These are phyloP conservation scores for Morphnarchus princeps DNA, from an alignment of 2,113 vertebrate species.

Conservation along the genomic window DNA sequence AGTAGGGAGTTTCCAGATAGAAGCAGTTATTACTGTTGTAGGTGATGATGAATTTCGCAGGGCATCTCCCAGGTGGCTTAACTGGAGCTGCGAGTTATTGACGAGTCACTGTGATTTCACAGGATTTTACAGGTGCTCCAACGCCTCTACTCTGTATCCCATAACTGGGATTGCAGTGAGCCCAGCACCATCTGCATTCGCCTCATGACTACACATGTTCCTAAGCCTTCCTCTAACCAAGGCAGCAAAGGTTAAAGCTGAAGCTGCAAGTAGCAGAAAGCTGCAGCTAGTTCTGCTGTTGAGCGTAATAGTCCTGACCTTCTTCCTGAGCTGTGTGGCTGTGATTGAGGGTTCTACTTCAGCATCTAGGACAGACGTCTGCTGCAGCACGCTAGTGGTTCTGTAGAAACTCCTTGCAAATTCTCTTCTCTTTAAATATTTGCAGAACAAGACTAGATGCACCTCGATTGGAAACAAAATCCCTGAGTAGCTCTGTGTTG, in stretches of 20 bases:
- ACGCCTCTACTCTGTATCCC: background rate
- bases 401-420: background rate
- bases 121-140: background rate
- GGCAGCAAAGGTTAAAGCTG: background rate
- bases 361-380: background rate
- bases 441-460: slow-evolving; percentile 92
- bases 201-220: rapidly evolving
- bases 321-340: background rate
- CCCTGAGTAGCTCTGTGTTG: slow-evolving; percentile 77
- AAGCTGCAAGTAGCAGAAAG: background rate
- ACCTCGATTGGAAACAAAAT: slow-evolving; percentile 87
- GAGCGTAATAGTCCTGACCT: background rate
- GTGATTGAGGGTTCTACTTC: background rate
- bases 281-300: background rate
- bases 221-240: background rate
- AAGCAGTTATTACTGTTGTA: background rate
- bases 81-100: slow-evolving; percentile 27
- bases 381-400: background rate
- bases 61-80: slow-evolving; percentile 1
- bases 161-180: background rate
- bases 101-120: background rate
- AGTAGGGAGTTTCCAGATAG: slow-evolving; percentile 38
- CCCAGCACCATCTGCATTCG: background rate
- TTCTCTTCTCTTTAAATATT: slow-evolving; percentile 34
- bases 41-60: background rate